These are phyloP conservation scores for Sander vitreus DNA, from an alignment of 2,113 vertebrate genomes.

Conservation along the genomic window DNA sequence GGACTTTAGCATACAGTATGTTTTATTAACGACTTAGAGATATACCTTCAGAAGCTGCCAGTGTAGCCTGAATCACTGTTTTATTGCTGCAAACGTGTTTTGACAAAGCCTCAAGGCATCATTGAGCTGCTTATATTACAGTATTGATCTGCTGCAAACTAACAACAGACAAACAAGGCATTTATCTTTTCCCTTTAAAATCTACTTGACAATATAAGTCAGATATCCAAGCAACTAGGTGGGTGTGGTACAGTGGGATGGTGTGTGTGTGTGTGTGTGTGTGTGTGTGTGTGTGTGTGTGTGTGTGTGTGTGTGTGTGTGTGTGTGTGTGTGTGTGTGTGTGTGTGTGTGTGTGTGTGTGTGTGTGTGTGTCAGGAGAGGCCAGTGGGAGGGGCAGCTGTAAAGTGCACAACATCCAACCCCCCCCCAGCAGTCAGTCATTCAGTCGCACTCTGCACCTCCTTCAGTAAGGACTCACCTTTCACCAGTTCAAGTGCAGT, in stretches of 20 bases:
- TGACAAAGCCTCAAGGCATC: background rate
- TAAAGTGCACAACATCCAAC: slow-evolving; percentile 39
- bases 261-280: slow-evolving; percentile 2
- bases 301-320: slow-evolving; percentile 1
- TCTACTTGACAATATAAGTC: background rate
- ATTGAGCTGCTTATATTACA: slow-evolving; percentile 2
- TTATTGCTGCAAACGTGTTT: background rate
- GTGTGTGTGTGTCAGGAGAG: slow-evolving; percentile 17
- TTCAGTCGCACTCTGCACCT: slow-evolving; percentile 42
- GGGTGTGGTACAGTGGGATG: background rate
- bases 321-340: background rate
- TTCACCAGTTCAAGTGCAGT: background rate
- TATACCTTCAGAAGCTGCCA: background rate
- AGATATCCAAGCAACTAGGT: background rate
- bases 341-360: slow-evolving; percentile 1
- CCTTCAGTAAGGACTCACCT: slow-evolving; percentile 20
- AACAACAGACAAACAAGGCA: background rate
- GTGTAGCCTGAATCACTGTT: background rate
- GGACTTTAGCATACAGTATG: background rate
- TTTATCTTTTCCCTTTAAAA: background rate
- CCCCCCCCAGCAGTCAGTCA: slow-evolving; percentile 14
- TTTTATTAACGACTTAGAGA: slow-evolving; percentile 35
- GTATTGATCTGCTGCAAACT: background rate
- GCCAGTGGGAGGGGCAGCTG: slow-evolving; percentile 63
- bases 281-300: too few species aligned